Evolutionary conservation across 2,113 vertebrate genomes (phyloP).

Genomic region (Melanotaenia duboulayi): DNA sequence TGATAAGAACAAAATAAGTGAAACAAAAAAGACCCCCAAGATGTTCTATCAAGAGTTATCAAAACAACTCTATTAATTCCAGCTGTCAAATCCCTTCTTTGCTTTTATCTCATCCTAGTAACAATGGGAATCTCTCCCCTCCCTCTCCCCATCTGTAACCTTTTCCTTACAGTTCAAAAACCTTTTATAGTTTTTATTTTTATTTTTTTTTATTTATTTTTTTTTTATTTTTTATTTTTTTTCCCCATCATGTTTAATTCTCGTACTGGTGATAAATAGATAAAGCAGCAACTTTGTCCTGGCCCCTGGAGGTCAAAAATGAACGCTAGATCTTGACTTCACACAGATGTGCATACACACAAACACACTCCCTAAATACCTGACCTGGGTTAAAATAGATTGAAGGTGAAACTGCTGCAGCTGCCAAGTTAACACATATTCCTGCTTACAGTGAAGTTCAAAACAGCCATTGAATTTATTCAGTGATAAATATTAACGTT

Average conservation of each 20-base stretch:
- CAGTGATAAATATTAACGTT: background rate
- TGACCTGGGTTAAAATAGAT: slow-evolving; percentile 35
- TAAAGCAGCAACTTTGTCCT: slow-evolving; percentile 57
- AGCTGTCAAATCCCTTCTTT: background rate
- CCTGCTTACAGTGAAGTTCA: background rate
- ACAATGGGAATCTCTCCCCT: background rate
- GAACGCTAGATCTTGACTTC: slow-evolving; percentile 6
- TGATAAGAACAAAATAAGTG: too few relatives aligned
- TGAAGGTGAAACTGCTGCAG: slow-evolving; percentile 10
- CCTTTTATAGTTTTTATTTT: background rate
- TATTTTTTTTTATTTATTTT: background rate
- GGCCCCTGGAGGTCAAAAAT: slow-evolving; percentile 46
- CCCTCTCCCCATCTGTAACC: background rate
- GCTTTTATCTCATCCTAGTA: background rate
- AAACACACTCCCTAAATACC: slow-evolving; percentile 38
- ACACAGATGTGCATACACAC: background rate
- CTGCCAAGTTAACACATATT: slow-evolving; percentile 1
- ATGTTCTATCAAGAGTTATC: background rate
- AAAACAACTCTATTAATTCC: background rate
- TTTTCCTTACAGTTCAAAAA: too few relatives aligned
- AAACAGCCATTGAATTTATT: too few relatives aligned
- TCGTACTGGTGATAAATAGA: slow-evolving; percentile 48
- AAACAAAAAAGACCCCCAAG: too few relatives aligned
- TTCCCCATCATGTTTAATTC: slow-evolving; percentile 5
- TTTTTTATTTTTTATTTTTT: background rate